phyloP scores from a whole-genome alignment of 2,888 invertebrate species.

The Hermaeophaga mercurialis region DNA sequence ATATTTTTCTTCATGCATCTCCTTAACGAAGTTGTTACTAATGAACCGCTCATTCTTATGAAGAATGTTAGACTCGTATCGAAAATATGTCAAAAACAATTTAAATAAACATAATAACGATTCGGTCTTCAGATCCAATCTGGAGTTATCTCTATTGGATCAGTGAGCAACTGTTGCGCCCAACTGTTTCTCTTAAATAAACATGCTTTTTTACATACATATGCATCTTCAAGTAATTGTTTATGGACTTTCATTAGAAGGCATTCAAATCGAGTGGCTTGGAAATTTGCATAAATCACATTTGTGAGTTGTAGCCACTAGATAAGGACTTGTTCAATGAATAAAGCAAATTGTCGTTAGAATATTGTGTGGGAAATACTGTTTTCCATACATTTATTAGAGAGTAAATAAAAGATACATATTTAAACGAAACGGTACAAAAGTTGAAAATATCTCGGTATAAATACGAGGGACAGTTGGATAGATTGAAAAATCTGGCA shows the following conservation, averaged over 20 bases:
- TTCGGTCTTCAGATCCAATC: slow-evolving; percentile 37
- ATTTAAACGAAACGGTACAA: too few species aligned
- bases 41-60: background rate
- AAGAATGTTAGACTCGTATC: slow-evolving; percentile 24
- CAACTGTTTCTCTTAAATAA: slow-evolving; percentile 36
- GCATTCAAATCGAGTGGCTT: slow-evolving; percentile 1
- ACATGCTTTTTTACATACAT: slow-evolving; percentile 23
- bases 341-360: too few species aligned
- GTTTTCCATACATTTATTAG: too few species aligned
- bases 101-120: slow-evolving; percentile 33
- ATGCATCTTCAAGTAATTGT: slow-evolving; percentile 12
- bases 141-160: slow-evolving; percentile 41
- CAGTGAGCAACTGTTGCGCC: slow-evolving; percentile 36
- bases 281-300: background rate
- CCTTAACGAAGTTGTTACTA: slow-evolving; percentile 7
- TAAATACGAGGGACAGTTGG: too few species aligned
- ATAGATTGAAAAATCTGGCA: too few species aligned
- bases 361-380: too few species aligned
- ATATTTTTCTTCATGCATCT: too few species aligned
- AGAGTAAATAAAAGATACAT: too few species aligned
- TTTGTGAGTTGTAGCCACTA: background rate
- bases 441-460: too few species aligned
- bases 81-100: slow-evolving; percentile 31
- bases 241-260: slow-evolving; percentile 3
- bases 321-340: background rate